These are phyloP conservation scores for Eudyptes chrysolophus DNA, from an alignment of 2,113 vertebrate species.

Conservation along the genomic window DNA sequence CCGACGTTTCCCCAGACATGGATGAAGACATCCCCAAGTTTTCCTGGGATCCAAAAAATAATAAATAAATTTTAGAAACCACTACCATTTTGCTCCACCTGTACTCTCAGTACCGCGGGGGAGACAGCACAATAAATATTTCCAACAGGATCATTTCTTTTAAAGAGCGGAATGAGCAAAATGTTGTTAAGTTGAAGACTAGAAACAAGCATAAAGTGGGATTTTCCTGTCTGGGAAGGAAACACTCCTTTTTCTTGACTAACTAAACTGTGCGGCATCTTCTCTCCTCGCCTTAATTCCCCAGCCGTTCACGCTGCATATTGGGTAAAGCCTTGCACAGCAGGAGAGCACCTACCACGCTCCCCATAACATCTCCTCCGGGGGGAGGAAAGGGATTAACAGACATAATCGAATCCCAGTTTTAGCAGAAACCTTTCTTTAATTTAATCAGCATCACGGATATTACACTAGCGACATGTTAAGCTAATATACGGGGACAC, in stretches of 20 bases:
- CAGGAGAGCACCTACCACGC: not conserved
- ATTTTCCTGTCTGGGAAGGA: not conserved
- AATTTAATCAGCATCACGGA: not conserved
- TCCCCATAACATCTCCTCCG: not conserved
- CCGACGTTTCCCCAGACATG: fast-evolving
- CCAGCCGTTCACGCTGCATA: fast-evolving
- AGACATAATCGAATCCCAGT: not conserved
- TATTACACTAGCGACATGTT: fast-evolving
- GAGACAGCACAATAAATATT: not conserved
- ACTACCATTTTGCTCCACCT: not conserved
- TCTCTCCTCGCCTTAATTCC: not conserved
- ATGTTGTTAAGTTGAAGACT: not conserved
- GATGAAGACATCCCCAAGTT: not conserved
- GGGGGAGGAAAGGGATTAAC: not conserved
- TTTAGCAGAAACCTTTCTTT: not conserved
- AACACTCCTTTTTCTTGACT: not conserved
- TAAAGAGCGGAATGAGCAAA: not conserved
- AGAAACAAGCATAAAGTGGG: not conserved
- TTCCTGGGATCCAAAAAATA: not conserved
- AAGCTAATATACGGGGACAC: not conserved
- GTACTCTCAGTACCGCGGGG: not conserved
- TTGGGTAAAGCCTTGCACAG: not conserved
- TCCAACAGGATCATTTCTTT: not conserved
- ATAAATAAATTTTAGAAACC: not conserved
- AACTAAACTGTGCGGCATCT: not conserved